phyloP scores from a whole-genome alignment of 2,797 vertebrate species.

The Anisognathus igniventris region DNA sequence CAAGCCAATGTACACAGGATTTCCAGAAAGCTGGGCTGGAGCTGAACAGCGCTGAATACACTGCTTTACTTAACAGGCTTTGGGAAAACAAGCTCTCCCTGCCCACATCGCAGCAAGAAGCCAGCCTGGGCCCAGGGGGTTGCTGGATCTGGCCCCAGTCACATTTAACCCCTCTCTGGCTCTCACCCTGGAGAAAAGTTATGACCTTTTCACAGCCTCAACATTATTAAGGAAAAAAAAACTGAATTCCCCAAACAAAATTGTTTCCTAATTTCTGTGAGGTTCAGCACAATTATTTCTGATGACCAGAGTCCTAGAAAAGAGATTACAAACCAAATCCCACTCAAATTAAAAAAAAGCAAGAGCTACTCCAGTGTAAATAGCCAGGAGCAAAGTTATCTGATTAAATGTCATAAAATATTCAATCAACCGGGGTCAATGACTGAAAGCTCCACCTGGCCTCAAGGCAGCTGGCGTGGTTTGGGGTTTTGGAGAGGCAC shows the following conservation, averaged over 20 bases:
- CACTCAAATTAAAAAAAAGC: background rate
- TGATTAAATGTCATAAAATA: background rate
- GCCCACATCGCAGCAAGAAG: background rate
- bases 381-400: background rate
- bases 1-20: background rate
- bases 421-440: fast-evolving
- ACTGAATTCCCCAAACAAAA: background rate
- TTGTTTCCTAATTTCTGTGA: background rate
- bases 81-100: background rate
- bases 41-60: background rate
- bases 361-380: background rate
- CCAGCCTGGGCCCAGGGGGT: background rate
- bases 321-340: background rate
- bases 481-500: background rate
- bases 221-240: background rate
- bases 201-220: background rate
- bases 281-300: background rate
- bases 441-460: background rate
- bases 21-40: conserved; percentile 30
- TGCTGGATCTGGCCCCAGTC: background rate
- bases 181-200: background rate
- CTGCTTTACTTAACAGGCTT: background rate
- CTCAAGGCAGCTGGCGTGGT: fast-evolving
- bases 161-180: background rate
- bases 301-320: background rate